phyloP scores from a whole-genome alignment of 1,140 invertebrate species.

The Whitmania pigra region DNA sequence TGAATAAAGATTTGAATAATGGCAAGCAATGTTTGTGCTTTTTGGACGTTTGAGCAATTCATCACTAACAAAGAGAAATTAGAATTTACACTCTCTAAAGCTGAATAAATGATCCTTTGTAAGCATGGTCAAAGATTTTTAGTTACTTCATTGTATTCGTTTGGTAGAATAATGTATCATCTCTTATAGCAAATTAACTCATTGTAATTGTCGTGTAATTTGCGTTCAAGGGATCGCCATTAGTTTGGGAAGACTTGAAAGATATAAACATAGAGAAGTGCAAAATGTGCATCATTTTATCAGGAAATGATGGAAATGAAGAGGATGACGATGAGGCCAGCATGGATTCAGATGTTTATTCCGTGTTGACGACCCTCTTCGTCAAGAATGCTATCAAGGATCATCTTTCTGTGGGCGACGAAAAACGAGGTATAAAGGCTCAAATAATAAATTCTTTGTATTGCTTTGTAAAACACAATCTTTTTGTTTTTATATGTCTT shows the following conservation, averaged over 20 bases:
- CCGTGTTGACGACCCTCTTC: background rate
- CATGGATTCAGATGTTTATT: background rate
- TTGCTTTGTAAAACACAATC: too few relatives aligned
- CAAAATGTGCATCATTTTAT: background rate
- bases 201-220: background rate
- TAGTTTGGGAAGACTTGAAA: background rate
- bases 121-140: background rate
- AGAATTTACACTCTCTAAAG: too few relatives aligned
- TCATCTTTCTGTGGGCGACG: too few relatives aligned
- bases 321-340: background rate
- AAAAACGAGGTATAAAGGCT: too few relatives aligned
- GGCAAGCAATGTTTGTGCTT: too few relatives aligned
- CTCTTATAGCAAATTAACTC: background rate
- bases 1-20: too few relatives aligned
- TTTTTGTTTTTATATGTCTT: too few relatives aligned
- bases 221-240: background rate
- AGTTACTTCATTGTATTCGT: background rate
- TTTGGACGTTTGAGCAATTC: too few relatives aligned
- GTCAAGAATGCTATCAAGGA: too few relatives aligned
- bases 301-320: background rate
- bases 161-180: background rate
- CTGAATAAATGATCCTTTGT: background rate
- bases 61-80: too few relatives aligned
- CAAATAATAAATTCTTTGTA: too few relatives aligned
- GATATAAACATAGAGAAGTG: slow-evolving; percentile 2